Evolutionary conservation across 2,113 vertebrate genomes (phyloP).

Genomic region (Dasyurus viverrinus): DNA sequence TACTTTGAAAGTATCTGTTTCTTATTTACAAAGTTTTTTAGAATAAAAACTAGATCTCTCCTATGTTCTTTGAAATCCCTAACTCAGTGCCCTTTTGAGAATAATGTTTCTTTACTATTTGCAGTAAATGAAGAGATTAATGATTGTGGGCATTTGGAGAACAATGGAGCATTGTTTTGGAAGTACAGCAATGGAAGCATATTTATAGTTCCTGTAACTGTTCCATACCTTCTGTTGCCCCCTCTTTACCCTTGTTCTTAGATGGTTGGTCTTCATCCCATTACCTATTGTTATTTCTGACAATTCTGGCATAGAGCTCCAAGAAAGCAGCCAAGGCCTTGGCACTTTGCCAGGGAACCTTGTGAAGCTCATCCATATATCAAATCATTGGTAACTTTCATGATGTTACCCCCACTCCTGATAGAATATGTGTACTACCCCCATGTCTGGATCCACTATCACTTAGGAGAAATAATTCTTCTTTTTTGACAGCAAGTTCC

Average conservation of each 20-base stretch:
- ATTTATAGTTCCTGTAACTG: neutral
- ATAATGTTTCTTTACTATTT: neutral
- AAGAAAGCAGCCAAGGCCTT: neutral
- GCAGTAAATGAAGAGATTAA: neutral
- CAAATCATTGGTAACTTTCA: neutral
- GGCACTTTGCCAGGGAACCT: neutral
- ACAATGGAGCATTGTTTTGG: neutral
- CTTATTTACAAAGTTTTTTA: neutral
- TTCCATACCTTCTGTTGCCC: neutral
- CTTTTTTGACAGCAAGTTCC: neutral
- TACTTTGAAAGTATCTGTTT: neutral
- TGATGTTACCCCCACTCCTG: fast-evolving
- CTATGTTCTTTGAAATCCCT: neutral
- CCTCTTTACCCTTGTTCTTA: neutral
- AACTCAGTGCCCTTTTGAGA: neutral
- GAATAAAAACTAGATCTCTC: neutral
- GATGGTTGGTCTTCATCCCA: neutral
- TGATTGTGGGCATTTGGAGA: neutral
- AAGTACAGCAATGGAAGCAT: neutral
- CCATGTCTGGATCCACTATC: neutral
- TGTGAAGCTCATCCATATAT: neutral
- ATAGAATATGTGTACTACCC: neutral
- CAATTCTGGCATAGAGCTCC: neutral
- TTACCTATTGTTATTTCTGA: neutral
- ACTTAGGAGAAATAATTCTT: slow-evolving; percentile 2